Conservation (phyloP, 2,797 vertebrate genomes). For the Chromobotia macracanthus region DNA sequence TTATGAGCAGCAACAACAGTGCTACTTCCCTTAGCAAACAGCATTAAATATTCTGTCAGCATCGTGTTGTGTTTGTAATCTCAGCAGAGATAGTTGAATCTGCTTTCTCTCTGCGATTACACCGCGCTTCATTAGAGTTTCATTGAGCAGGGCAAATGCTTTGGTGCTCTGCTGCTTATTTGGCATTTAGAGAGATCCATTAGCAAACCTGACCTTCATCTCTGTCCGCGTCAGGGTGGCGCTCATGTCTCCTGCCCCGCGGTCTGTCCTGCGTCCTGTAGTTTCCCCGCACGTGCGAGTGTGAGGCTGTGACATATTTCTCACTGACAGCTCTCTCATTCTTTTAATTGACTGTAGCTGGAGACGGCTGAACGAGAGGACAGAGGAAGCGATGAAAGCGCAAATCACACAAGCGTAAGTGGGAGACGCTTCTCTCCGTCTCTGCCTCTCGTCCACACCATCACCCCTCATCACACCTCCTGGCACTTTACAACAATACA, state of each 20-base stretch:
- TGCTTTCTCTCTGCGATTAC: neutral
- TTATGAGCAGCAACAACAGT: neutral
- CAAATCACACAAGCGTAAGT: constrained; percentile 69
- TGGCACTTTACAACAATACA: neutral
- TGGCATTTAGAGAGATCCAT: constrained; percentile 44
- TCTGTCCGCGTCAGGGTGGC: neutral
- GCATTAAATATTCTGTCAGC: constrained; percentile 13
- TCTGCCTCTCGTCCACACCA: constrained; percentile 11
- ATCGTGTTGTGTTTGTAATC: constrained; percentile 22
- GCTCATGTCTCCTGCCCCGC: constrained; percentile 6
- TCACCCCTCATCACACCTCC: neutral
- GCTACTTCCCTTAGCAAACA: neutral
- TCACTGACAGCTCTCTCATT: constrained; percentile 70
- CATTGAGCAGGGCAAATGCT: constrained; percentile 36
- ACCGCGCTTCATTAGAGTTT: constrained; percentile 26
- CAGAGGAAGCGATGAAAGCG: constrained; percentile 66
- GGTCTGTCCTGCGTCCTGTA: neutral
- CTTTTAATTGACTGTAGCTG: constrained; percentile 72
- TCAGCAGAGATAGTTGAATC: constrained; percentile 22
- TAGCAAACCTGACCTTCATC: constrained; percentile 48
- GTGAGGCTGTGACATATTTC: constrained; percentile 65
- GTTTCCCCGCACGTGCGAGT: constrained; percentile 52
- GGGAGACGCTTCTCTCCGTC: constrained; percentile 21
- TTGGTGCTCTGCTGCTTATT: constrained; percentile 37
- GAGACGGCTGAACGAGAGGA: constrained; percentile 70